A percentile compares a stretch with the other conserved stretches of the same genome.
Conservation (phyloP, 2,113 vertebrate genomes). For the Centropristis striata region DNA sequence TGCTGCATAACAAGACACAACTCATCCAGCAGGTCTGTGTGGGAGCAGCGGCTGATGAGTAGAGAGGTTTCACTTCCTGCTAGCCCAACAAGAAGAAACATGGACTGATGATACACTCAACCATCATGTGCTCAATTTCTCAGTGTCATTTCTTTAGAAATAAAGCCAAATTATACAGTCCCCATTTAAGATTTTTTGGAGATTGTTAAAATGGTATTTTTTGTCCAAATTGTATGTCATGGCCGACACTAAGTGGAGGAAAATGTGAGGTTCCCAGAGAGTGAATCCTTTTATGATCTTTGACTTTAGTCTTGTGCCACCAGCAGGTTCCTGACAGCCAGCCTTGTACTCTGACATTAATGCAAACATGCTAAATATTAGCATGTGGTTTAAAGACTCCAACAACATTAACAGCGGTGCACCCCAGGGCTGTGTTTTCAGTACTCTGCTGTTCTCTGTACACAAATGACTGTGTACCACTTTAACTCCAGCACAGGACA, state of each 20-base stretch:
- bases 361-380: too few relatives aligned
- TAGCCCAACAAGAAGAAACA: not conserved
- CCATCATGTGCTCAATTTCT: not conserved
- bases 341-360: too few relatives aligned
- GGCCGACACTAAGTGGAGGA: not conserved
- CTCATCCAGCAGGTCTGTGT: not conserved
- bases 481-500: too few relatives aligned
- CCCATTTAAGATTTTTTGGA: not conserved
- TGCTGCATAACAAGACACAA: conserved; percentile 8
- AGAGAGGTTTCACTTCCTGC: not conserved
- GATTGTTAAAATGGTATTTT: not conserved
- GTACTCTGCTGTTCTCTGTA: too few relatives aligned
- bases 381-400: too few relatives aligned
- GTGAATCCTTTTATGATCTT: not conserved
- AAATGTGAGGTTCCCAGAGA: not conserved
- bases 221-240: not conserved
- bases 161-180: too few relatives aligned
- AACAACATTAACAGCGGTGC: too few relatives aligned
- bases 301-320: not conserved
- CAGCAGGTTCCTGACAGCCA: too few relatives aligned
- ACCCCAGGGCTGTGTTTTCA: too few relatives aligned
- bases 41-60: not conserved
- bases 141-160: not conserved
- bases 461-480: too few relatives aligned
- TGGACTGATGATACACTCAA: not conserved